Percentiles rank a stretch among this genome's conserved stretches.
These are phyloP conservation scores for Phorcus lineatus DNA, from an alignment of 2,888 invertebrate genomes.

Conservation along the genomic window DNA sequence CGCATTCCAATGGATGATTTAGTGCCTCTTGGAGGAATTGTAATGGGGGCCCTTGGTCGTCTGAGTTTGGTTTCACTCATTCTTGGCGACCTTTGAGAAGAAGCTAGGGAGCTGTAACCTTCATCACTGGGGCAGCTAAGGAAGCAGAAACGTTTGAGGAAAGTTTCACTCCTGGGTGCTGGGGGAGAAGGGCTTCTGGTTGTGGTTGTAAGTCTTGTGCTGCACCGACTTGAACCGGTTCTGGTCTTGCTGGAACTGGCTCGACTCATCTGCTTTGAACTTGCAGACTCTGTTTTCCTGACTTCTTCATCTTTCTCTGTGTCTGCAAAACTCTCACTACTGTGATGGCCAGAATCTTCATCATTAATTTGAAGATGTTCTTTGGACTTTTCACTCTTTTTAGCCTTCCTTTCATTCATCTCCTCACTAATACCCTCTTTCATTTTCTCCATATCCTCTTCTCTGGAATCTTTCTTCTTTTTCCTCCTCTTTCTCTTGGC, in stretches of 20 bases:
- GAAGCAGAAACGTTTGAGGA: not conserved
- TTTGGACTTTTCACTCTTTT: not conserved
- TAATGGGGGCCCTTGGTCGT: slow-evolving; percentile 28
- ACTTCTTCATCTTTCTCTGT: not conserved
- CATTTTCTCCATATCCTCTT: slow-evolving; percentile 35
- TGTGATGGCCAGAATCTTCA: slow-evolving; percentile 37
- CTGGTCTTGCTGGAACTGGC: not conserved
- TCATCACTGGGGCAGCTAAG: slow-evolving; percentile 36
- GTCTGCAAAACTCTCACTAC: not conserved
- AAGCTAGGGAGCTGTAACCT: slow-evolving; percentile 48
- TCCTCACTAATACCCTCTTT: slow-evolving; percentile 26
- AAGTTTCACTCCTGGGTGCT: not conserved
- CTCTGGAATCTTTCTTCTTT: slow-evolving; percentile 31
- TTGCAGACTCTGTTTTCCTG: not conserved
- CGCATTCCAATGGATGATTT: not conserved
- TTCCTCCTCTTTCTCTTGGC: not conserved
- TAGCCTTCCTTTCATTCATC: slow-evolving; percentile 10
- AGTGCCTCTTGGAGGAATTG: slow-evolving; percentile 34
- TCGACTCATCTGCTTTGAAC: not conserved
- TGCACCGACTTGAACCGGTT: not conserved
- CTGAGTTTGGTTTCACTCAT: slow-evolving; percentile 25
- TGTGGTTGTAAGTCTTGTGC: not conserved
- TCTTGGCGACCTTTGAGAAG: slow-evolving; percentile 41
- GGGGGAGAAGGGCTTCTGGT: not conserved
- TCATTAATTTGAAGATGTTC: slow-evolving; percentile 21